Evolutionary conservation across 2,888 invertebrate species (phyloP).

Genomic region (Apantesis nais): DNA sequence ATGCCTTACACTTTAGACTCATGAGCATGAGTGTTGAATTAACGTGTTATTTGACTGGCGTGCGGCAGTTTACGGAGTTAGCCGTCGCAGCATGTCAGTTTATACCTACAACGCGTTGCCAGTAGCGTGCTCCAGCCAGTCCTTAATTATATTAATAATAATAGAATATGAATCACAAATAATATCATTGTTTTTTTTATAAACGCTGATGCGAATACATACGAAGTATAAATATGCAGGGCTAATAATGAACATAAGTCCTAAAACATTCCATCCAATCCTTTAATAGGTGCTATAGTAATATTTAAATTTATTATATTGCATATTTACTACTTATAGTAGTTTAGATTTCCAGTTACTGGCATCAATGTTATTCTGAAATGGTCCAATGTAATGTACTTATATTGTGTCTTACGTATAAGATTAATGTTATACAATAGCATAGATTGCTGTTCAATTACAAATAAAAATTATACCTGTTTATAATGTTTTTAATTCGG

Average conservation of each 20-base stretch:
- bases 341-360: not conserved
- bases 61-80: no score
- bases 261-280: conserved; percentile 7
- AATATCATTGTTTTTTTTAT: no score
- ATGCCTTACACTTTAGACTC: no score
- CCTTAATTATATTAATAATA: not conserved
- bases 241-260: not conserved
- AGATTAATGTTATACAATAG: not conserved
- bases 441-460: conserved; percentile 21
- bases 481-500: not conserved
- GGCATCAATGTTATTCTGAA: not conserved
- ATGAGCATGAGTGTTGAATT: not conserved
- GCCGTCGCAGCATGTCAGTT: no score
- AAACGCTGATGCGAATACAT: not conserved
- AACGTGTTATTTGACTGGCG: no score
- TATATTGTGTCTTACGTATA: conserved; percentile 20
- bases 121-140: no score
- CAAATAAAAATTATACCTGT: not conserved
- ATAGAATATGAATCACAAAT: not conserved
- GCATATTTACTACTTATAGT: not conserved
- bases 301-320: not conserved
- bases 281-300: not conserved
- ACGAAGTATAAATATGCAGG: not conserved
- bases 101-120: no score
- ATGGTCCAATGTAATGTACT: conserved; percentile 1